Evolutionary conservation across 2,888 invertebrate genomes (phyloP), one percentile per base, ranked within the genome.

Genomic region (Tinea trinotella): DNA sequence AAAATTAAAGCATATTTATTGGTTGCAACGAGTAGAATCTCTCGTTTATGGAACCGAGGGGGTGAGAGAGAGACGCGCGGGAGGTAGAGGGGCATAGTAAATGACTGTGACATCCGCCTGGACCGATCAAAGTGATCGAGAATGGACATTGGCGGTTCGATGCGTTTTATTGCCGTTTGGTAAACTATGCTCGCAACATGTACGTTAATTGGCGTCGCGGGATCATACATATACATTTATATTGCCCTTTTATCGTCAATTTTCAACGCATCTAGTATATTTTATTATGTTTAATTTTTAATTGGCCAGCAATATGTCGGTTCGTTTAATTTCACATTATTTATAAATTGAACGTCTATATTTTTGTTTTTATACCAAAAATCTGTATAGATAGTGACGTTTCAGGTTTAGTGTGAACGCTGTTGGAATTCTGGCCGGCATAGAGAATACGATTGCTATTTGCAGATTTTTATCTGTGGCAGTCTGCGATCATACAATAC

Each of bases 41-140:
- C 46, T 46, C 46, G 46, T 17, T 46, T 46, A 13, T 40, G 46
- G 46, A 10, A n/a, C 19, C 10, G 19, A 10, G 24, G 24, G 22
- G 24, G 50, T 50, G 9, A n/a, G 18, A 24, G 50, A 24, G 24
- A 13, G 49, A 7, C 13, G 15, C 13, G 22, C 6, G 50, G 24
- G 46, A n/a, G 46, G 46, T 36, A n/a, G 4, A 46, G 50, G 22
- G 50, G 68, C 66, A 67, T 67, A 64, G 62, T 64, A 63, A 73
- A 74, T 70, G 71, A 68, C 69, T 71, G 72, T 68, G 81, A 80
- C 81, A 77, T 75, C 76, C 78, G 50, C 71, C 76, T 77, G 24
- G 72, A 66, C 40, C 72, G 80, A 81, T 82, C 80, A 82, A 81
- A 82, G 80, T 74, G 74, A 81, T 78, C 67, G 74, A 65, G 67